Base-by-base conservation (phyloP, 2,797 vertebrate genomes). In the Rousettus madagascariensis region DNA sequence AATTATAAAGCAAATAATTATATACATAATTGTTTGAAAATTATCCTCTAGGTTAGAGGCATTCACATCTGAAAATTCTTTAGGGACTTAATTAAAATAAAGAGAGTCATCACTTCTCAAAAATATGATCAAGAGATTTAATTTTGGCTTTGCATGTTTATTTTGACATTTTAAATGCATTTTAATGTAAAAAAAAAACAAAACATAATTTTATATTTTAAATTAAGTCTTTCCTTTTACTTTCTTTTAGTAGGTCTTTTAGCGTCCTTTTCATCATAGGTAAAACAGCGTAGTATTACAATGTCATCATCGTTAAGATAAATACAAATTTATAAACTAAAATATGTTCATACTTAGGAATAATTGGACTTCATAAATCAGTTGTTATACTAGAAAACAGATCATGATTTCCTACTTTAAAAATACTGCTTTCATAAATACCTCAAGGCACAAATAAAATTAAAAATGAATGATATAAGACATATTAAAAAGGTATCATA, bases 41-140 rank as follows among this genome's bases (percentile, higher is more conserved):
- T 86, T 96, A 88, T 82, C n/a, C 2, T 51, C 72, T 74, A 83
- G 63, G 65, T 92, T 85, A 65, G 30, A 97, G 11, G 72, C 17
- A 84, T 85, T 90, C 96, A 95, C 49, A 90, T 97, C 97, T 88
- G 80, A 85, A 2, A 74, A 96, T 77, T 92, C 83, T 90, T 97
- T 83, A 74, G 93, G 89, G 98, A 97, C 49, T 80, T 95, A 97
- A 98, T 97, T 98, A 98, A 98, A 97, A 85, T 71, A 83, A 97
- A 85, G 69, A 90, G 72, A 43, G 66, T 92, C 83, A 87, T 90
- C 12, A 89, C 49, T 87, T 95, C 68, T 66, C 77, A 93, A 28
- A 28, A 91, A 30, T 75, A 93, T 33, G 59, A 96, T 78, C 4
- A 93, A 41, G 75, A 51, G 77, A 86, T 80, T 91, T 92, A 97